Percentiles rank a stretch among this genome's conserved stretches.
These are phyloP conservation scores for Papilio polytes DNA, from an alignment of 1,140 invertebrate genomes.

Conservation along the genomic window DNA sequence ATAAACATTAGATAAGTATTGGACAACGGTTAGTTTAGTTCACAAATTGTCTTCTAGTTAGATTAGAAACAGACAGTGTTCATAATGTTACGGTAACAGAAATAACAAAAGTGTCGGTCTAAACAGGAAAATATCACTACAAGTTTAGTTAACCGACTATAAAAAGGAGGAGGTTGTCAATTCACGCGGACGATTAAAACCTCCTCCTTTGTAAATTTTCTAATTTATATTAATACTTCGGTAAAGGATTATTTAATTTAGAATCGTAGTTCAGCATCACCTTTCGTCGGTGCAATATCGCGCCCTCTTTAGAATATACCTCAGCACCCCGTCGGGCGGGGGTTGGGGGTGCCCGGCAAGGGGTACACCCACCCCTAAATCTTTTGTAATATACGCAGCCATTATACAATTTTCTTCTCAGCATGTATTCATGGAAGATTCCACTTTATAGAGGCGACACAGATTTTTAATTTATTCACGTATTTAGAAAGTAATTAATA, in stretches of 20 bases:
- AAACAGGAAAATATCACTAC: background rate
- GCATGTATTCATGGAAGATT: constrained; percentile 58
- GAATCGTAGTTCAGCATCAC: background rate
- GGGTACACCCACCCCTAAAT: constrained; percentile 57
- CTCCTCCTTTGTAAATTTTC: background rate
- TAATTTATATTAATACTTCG: background rate
- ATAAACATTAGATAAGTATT: background rate
- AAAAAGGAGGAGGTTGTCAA: background rate
- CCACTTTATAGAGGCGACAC: constrained; percentile 51
- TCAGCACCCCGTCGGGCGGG: constrained; percentile 42
- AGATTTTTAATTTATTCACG: constrained; percentile 57
- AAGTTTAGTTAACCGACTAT: background rate
- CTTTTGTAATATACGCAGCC: constrained; percentile 56
- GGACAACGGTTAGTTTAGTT: background rate
- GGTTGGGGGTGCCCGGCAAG: constrained; percentile 50
- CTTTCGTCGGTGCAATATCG: constrained; percentile 32
- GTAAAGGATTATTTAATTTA: constrained; percentile 1
- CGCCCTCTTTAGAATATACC: constrained; percentile 34
- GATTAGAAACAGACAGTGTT: constrained; percentile 1
- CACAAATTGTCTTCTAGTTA: background rate
- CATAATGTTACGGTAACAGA: background rate
- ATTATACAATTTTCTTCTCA: constrained; percentile 56
- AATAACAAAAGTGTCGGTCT: background rate
- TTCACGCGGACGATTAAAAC: background rate
- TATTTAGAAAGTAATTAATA: constrained; percentile 55